Percentiles rank a stretch among this genome's conserved stretches.
Evolutionary conservation across 2,888 invertebrate species (phyloP).

Genomic region (Microplitis manilae): DNA sequence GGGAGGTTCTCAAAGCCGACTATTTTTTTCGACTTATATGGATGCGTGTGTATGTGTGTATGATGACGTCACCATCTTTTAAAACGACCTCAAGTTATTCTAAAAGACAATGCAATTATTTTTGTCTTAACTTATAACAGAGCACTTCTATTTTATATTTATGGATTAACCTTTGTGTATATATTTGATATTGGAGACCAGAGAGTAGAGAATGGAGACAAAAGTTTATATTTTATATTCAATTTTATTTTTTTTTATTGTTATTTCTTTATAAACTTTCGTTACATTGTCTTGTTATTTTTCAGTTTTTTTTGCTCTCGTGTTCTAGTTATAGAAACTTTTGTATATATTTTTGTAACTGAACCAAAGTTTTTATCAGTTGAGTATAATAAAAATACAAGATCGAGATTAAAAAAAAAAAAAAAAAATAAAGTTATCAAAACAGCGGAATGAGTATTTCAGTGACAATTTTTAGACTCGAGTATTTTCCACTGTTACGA

Average conservation of each 20-base stretch:
- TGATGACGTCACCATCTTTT: too few relatives aligned
- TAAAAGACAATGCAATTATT: not conserved
- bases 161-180: not conserved
- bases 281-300: slow-evolving; percentile 1
- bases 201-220: not conserved
- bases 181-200: not conserved
- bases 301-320: not conserved
- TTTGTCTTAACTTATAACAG: not conserved
- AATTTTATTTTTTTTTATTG: not conserved
- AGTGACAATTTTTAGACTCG: too few relatives aligned
- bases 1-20: too few relatives aligned
- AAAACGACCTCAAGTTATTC: too few relatives aligned
- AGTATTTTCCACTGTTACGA: too few relatives aligned
- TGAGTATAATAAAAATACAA: not conserved
- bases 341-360: slow-evolving; percentile 1
- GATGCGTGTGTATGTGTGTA: too few relatives aligned
- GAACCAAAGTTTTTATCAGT: not conserved
- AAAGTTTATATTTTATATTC: not conserved
- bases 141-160: not conserved
- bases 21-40: too few relatives aligned
- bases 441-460: too few relatives aligned
- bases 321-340: not conserved
- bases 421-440: not conserved
- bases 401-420: not conserved
- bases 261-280: not conserved